Evolutionary conservation across 2,888 invertebrate genomes (phyloP), one percentile per base, ranked within the genome.

Genomic region (Eupithecia abbreviata): DNA sequence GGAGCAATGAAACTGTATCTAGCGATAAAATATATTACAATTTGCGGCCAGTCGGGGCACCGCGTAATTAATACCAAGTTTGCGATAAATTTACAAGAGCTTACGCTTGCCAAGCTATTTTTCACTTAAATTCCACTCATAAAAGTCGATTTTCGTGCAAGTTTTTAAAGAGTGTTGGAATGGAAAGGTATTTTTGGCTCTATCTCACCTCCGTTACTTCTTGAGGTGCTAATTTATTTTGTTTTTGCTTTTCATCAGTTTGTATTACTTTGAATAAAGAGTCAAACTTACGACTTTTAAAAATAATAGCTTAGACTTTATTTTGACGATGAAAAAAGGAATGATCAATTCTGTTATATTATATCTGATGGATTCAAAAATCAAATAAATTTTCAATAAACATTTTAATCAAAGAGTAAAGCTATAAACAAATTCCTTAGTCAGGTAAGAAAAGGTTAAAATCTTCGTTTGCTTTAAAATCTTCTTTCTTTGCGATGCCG

Each of bases 61-160:
- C 82, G 80, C 86, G 92, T 93, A 93, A 93, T 93, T 93, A 93
- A 93, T 93, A 93, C 90, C 91, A 93, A 92, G 91, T 93, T 92
- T 90, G 91, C 86, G 84, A 89, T 89, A 79, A 82, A 80, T 80
- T 82, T 81, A 80, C 78, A 77, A 81, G 76, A 47, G 72, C 78
- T 74, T 68, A 71, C 42, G n/a, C 69, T 41, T 66, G 71, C 18
- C 55, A 77, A 74, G 65, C 58, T 45, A 78, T 71, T 78, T 79
- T 78, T 49, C 51, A 78, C 79, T 71, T 67, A 76, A 74, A 77
- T 47, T 45, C 74, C 49, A 65, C 15, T n/a, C 10, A 0, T 0
- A 18, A 79, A 62, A 49, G 74, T 71, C 45, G 45, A 70, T 72
- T 74, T 74, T 49, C 43, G 42, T 68, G 55, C n/a, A 18, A 10